Base-by-base conservation (phyloP, 1,140 invertebrate genomes). In the Conopomorpha cramerella region DNA sequence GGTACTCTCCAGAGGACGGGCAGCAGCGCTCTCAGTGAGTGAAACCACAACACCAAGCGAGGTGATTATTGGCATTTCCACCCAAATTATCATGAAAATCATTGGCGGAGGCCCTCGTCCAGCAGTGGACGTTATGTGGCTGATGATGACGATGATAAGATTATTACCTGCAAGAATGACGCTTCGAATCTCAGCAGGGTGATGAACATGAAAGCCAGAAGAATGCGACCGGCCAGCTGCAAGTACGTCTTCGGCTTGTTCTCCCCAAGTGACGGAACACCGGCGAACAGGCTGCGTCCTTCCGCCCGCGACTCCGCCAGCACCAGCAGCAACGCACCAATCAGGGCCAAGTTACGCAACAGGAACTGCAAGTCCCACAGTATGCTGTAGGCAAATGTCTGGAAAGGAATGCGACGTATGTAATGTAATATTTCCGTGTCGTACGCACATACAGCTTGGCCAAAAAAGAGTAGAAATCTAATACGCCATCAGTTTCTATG, bases 181-280 rank as follows among this genome's bases (percentile, higher is more conserved):
- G 94, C 76, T 68, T 99, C 96, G 59, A 99, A 93, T 51, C 95
- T 85, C 33, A 99, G 86, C 11, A 99, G 77, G 1, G 96, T 99
- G 43, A 98, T 86, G 70, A 99, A 99, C 98, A 99, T 99, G 73
- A 99, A 97, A 7, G 98, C 96, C 12, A 99, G 79, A 10, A 99
- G 82, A 41, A 99, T 88, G 46, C 98, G 85, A 16, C 98, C 98
- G 40, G 94, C 91, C 2, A 99, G 79, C 79, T 99, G 96, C 59
- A 99, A 82, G 66, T 98, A 95, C 53, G 93, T 96, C 78, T 99
- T 99, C 11, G 95, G 96, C 59, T 96, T 98, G 77, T 99, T 99
- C 45, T 99, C 94, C 28, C 90, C 95, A 17, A 99, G 74, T 3
- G 91, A 90, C 26, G 98, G 98, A 30, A 99, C 92, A n/a, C 98